Percentiles rank a stretch among this genome's conserved stretches.
Conservation (phyloP, 1,140 invertebrate species). For the Euura saliciscinereae region DNA sequence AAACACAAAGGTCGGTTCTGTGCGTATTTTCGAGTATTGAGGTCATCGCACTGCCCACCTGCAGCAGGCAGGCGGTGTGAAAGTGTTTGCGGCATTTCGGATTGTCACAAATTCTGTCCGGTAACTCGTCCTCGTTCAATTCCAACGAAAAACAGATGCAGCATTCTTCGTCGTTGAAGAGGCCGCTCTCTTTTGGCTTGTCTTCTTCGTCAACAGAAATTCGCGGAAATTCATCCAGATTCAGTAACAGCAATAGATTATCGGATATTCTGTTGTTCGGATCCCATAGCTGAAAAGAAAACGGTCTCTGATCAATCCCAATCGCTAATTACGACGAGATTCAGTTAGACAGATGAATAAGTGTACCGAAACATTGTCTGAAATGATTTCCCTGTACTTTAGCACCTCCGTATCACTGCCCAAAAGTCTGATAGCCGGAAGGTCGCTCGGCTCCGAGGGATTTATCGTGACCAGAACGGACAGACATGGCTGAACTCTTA, state of each 20-base stretch:
- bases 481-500: slow-evolving; percentile 46
- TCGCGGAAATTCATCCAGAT: slow-evolving; percentile 45
- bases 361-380: slow-evolving; percentile 17
- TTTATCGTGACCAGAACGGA: slow-evolving; percentile 49
- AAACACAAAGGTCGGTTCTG: too few species aligned
- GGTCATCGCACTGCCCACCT: slow-evolving; percentile 32
- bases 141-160: slow-evolving; percentile 54
- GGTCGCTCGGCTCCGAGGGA: slow-evolving; percentile 36
- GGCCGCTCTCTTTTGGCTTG: slow-evolving; percentile 24
- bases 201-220: slow-evolving; percentile 19
- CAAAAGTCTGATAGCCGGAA: slow-evolving; percentile 51
- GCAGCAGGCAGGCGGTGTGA: slow-evolving; percentile 49
- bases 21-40: neutral
- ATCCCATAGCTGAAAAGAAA: slow-evolving; percentile 48
- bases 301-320: neutral
- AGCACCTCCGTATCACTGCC: slow-evolving; percentile 46
- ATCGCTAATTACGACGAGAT: too few species aligned
- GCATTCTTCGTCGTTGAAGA: slow-evolving; percentile 50
- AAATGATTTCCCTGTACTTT: slow-evolving; percentile 36
- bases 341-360: slow-evolving; percentile 20
- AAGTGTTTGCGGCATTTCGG: slow-evolving; percentile 47
- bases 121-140: slow-evolving; percentile 36
- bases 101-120: slow-evolving; percentile 53
- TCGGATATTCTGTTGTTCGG: slow-evolving; percentile 35
- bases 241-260: slow-evolving; percentile 44